Evolutionary conservation across 1,140 invertebrate species (phyloP), one percentile per base, ranked within the genome.

Genomic region (Drosophila takahashii): DNA sequence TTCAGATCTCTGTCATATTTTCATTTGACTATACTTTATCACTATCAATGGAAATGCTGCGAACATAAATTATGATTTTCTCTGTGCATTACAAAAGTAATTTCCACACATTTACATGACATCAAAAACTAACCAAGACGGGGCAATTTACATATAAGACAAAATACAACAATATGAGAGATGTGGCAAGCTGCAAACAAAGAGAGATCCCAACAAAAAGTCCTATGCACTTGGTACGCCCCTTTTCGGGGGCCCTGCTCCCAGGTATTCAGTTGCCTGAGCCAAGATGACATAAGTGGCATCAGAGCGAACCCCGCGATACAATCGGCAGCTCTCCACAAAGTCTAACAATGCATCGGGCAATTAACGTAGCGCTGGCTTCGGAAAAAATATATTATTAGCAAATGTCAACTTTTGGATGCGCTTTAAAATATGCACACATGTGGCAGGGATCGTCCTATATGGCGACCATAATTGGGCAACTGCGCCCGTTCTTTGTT

Each of bases 201-300:
- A 79, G 60, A n/a, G 29, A 42, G 16, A 57, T 45, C 11, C 59
- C 15, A 48, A 81, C 66, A 67, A 77, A 81, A 65, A 70, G 79
- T 77, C 79, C 73, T 81, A 77, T 81, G 73, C 73, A 56, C 72
- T 81, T 66, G 79, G 51, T 60, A 81, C 79, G 73, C 79, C 79
- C 61, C 56, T 53, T 47, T 70, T 27, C 9, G 41, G 48, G 22
- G 62, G 37, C 15, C 29, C 15, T 52, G 27, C 34, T 66, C 42
- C 37, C 59, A 81, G 67, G 77, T 61, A 57, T 79, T 56, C 22
- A 10, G 44, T 13, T 47, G 9, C 41, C 15, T 45, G 58, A 54
- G 34, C 42, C 18, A 54, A 81, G 73, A 81, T 81, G 79, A 81
- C 79, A 81, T 81, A 81, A 81, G 79, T 77, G 77, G 57, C 79